Evolutionary conservation across 2,113 vertebrate genomes (phyloP), one percentile per base, ranked within the genome.

Genomic region (Perca schrenkii): DNA sequence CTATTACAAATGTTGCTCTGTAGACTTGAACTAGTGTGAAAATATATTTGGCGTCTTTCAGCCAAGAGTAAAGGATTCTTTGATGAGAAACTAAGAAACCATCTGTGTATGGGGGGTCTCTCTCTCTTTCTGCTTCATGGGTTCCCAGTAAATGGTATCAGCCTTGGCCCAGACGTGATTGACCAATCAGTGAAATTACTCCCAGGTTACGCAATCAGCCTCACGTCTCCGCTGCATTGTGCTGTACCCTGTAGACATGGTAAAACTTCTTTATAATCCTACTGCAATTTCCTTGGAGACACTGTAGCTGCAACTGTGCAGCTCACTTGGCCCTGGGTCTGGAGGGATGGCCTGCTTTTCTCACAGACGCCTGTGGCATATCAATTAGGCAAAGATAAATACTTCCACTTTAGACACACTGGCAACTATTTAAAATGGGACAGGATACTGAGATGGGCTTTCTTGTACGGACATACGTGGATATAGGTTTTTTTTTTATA

Each of bases 231-330:
- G 58, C 74, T 89, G 82, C 79, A 84, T 92, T 88, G 86, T 89
- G 79, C 86, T 82, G 83, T 64, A 72, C 60, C 70, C 80, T 85
- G 80, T 70, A 80, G 77, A 81, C 21, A 8, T 76, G 49, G 53
- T 53, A 25, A 62, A 86, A 70, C 66, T 79, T 83, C 80, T 88
- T 85, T 87, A 52, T 54, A 43, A 76, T 79, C 70, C 28, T 70
- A 64, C 77, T 65, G 67, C 82, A 47, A 64, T 92, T 90, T 91
- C 91, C 92, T 79, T 87, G 91, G 93, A 92, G 69, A 94, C 90
- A 31, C 83, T 63, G 69, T 77, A 63, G 79, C 80, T 85, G 76
- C 74, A 79, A 83, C 68, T 58, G 82, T 91, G 84, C 81, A 87
- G 83, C 84, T 90, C 82, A 13, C 76, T 89, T 89, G 91, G 89